Evolutionary conservation across 2,888 invertebrate species (phyloP), one percentile per base, ranked within the genome.

Genomic region (Lithophane leautieri): DNA sequence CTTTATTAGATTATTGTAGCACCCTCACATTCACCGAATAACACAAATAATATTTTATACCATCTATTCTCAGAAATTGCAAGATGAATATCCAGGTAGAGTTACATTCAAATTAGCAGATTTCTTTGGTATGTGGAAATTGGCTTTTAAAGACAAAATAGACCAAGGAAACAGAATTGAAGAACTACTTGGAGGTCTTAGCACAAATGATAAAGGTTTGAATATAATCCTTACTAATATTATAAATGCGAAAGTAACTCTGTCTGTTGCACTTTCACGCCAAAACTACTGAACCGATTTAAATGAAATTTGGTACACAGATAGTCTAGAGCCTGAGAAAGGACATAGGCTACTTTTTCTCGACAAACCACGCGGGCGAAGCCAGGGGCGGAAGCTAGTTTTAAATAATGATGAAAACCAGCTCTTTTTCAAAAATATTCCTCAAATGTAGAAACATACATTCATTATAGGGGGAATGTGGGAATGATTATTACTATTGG

Each of bases 81-180:
- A 95, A 89, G 84, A 87, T 3, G 76, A 93, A 81, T 93, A 96
- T 90, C 94, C 96, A 22, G 88, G 90, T 16, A 92, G 93, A 84
- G 81, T 97, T 2, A 93, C 93, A 67, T 87, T 97, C 22, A 97
- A 96, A 90, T 88, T 94, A 22, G 96, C 94, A 58, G 97, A 98
- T 90, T 96, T 98, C 78, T 96, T 97, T 89, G 93, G 94, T 56
- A 91, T 97, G 89, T 96, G 97, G 96, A 97, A 97, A 86, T 85
- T 97, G 77, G 95, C 96, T 11, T 97, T 95, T 89, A 94, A 95
- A 89, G 97, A 98, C 90, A 97, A 97, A 90, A 91, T 97, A 85
- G 97, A 97, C 86, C 93, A 96, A 81, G 97, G 97, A 0, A 94
- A 95, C 68, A 94, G 97, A 83, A 93, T 97, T 9, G 89, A 94